phyloP scores from a whole-genome alignment of 1,140 invertebrate genomes.

The Tetranychus cinnabarinus region DNA sequence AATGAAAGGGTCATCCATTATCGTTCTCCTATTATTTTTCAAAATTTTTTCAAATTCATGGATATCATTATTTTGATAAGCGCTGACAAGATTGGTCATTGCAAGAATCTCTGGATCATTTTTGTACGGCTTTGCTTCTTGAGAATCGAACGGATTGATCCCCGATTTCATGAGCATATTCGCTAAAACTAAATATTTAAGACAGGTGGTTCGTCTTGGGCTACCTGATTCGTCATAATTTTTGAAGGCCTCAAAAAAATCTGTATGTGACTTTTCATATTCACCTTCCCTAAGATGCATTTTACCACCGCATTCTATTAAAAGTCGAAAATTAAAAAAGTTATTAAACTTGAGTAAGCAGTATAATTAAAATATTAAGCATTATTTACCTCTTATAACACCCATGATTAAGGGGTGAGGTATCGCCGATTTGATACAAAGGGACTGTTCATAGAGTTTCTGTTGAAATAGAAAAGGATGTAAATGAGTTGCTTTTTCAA shows the following conservation, averaged over 20 bases:
- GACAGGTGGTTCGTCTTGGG: constrained; percentile 78
- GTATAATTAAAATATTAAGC: constrained; percentile 5
- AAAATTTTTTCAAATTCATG: constrained; percentile 94
- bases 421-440: constrained; percentile 97
- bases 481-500: neutral
- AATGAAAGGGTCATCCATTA: constrained; percentile 99
- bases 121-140: constrained; percentile 98
- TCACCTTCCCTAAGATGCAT: constrained; percentile 97
- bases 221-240: constrained; percentile 99
- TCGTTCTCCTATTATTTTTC: constrained; percentile 66
- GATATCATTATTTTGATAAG: constrained; percentile 98
- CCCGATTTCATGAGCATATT: constrained; percentile 77
- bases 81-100: constrained; percentile 93
- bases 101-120: constrained; percentile 98
- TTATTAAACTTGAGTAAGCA: neutral
- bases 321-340: neutral
- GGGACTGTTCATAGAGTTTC: constrained; percentile 87
- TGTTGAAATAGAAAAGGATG: constrained; percentile 8
- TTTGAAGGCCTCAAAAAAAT: constrained; percentile 99
- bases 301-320: constrained; percentile 87
- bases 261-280: constrained; percentile 95
- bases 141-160: constrained; percentile 98
- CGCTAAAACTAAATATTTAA: constrained; percentile 94
- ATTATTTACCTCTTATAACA: constrained; percentile 62
- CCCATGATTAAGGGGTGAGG: constrained; percentile 99